Evolutionary conservation across 2,113 vertebrate genomes (phyloP).

Genomic region (Telmatochromis brachygnathus): DNA sequence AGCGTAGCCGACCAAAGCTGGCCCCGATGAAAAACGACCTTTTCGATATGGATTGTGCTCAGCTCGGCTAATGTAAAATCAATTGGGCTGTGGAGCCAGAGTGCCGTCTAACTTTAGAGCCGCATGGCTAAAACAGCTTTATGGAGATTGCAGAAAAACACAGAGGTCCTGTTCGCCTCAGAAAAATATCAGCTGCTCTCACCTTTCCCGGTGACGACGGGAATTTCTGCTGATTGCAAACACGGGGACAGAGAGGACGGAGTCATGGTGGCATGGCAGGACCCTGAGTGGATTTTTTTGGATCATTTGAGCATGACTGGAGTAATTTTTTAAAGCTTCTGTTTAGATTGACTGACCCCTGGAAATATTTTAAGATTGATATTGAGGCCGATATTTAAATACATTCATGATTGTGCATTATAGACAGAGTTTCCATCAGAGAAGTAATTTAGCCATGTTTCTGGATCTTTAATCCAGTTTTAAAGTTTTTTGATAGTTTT

Average conservation of each 20-base stretch:
- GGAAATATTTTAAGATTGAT: neutral
- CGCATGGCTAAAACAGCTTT: neutral
- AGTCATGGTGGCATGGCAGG: neutral
- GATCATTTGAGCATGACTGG: neutral
- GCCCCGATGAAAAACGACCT: neutral
- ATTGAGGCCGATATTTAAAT: accelerated
- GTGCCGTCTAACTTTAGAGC: slow-evolving; percentile 8
- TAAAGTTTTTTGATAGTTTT: neutral
- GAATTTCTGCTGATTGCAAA: neutral
- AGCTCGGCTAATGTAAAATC: slow-evolving; percentile 30
- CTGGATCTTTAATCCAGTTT: neutral
- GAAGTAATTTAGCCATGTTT: neutral
- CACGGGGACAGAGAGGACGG: neutral
- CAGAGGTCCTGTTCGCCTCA: neutral
- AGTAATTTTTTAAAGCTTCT: neutral
- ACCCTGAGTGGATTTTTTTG: neutral
- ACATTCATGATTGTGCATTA: neutral
- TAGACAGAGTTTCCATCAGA: neutral
- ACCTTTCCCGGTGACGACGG: neutral
- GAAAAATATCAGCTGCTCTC: neutral
- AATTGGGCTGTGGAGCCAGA: slow-evolving; percentile 1
- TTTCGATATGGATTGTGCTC: neutral
- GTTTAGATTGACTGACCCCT: neutral
- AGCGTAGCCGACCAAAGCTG: neutral
- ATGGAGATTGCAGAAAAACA: neutral